Conservation (phyloP, 30 jellyfish, hydroid and myxozoan species). For the Turritopsis rubra region DNA sequence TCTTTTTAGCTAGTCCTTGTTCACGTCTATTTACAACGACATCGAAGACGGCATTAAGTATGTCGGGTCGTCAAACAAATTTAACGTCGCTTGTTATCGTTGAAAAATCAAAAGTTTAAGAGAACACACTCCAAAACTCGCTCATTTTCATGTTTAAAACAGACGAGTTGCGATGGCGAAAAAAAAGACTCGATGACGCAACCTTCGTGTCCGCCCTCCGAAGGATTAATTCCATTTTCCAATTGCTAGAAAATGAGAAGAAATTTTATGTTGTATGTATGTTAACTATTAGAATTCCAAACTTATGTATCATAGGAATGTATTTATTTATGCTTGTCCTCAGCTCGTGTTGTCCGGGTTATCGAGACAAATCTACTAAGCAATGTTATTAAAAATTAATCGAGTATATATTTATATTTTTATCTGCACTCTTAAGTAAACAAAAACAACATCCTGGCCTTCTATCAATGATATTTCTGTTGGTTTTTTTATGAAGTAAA, state of each 20-base stretch:
- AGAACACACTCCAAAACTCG: not conserved
- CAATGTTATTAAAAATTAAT: not conserved
- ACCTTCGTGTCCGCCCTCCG: not conserved
- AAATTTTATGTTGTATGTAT: not conserved
- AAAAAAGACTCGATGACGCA: not conserved
- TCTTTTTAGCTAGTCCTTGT: not conserved
- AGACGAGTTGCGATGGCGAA: not conserved
- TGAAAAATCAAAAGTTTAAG: not conserved
- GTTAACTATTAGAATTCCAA: not conserved
- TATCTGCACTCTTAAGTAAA: not conserved
- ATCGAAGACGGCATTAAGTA: not conserved
- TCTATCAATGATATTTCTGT: not conserved
- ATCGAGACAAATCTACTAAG: not conserved
- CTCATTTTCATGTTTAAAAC: not conserved
- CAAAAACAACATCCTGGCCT: not conserved
- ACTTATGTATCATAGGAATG: not conserved
- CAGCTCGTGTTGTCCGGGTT: not conserved
- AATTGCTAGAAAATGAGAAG: not conserved
- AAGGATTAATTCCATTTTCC: not conserved
- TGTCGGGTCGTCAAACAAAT: not conserved
- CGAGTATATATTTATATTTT: not conserved
- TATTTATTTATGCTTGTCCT: not conserved
- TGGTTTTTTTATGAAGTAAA: no score
- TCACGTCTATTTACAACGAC: not conserved
- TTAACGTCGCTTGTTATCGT: not conserved